A percentile compares a stretch with the other conserved stretches of the same genome.
phyloP scores from a whole-genome alignment of 2,113 vertebrate species.

The Isichthys henryi region DNA sequence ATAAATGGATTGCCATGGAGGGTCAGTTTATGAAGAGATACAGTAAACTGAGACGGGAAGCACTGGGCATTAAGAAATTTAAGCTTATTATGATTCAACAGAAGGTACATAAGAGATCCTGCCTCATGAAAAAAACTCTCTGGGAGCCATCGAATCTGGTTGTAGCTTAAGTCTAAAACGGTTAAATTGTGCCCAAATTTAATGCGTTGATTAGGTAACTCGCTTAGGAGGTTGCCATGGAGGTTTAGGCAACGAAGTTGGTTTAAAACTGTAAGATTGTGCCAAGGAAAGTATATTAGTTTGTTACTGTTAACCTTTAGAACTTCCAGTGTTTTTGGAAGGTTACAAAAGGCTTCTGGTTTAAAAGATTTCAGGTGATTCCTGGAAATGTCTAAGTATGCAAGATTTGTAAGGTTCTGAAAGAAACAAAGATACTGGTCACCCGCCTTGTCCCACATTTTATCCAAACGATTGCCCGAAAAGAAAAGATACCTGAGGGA shows the following conservation, averaged over 20 bases:
- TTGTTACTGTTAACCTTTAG: constrained; percentile 54
- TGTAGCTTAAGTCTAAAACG: constrained; percentile 65
- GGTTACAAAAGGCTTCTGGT: constrained; percentile 39
- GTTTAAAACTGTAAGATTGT: constrained; percentile 47
- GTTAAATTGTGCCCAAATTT: constrained; percentile 43
- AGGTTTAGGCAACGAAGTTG: constrained; percentile 56
- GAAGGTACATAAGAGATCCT: constrained; percentile 40
- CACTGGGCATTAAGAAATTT: constrained; percentile 46
- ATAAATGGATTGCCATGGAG: constrained; percentile 66
- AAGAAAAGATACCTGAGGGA: constrained; percentile 61
- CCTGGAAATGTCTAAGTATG: constrained; percentile 60
- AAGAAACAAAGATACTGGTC: constrained; percentile 59
- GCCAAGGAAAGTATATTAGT: constrained; percentile 60
- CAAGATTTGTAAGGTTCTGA: constrained; percentile 55
- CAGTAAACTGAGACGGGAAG: constrained; percentile 46
- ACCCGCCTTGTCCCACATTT: constrained; percentile 57
- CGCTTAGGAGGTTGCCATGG: constrained; percentile 51
- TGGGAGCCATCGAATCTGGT: constrained; percentile 55
- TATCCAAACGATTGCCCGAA: constrained; percentile 52
- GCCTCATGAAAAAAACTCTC: constrained; percentile 53
- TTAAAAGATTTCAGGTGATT: constrained; percentile 52
- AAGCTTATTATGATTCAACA: constrained; percentile 57
- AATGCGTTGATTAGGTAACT: constrained; percentile 33
- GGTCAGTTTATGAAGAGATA: constrained; percentile 46
- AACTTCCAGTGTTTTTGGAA: constrained; percentile 48